Conservation (phyloP, 2,888 invertebrate species). For the Latrodectus hesperus region DNA sequence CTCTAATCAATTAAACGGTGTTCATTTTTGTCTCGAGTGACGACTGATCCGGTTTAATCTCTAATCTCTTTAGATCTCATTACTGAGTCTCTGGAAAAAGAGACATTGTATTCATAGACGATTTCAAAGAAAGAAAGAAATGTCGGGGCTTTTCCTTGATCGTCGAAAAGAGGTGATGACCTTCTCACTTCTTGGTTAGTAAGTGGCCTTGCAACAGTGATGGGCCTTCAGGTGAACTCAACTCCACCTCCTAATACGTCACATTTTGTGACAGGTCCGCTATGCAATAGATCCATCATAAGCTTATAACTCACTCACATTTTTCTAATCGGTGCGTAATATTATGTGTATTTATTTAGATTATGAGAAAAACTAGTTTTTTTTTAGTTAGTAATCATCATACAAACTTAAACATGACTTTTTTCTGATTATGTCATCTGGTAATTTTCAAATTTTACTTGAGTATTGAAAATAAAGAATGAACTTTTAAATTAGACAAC, state of each 20-base stretch:
- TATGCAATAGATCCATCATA: neutral
- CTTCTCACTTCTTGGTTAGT: conserved; percentile 45
- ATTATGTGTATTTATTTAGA: too few species aligned
- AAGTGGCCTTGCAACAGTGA: conserved; percentile 36
- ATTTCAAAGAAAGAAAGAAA: neutral
- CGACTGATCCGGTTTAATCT: neutral
- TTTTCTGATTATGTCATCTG: too few species aligned
- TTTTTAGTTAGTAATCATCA: too few species aligned
- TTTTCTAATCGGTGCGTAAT: too few species aligned
- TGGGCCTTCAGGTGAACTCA: conserved; percentile 27
- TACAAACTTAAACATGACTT: too few species aligned
- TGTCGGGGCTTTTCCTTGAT: conserved; percentile 28
- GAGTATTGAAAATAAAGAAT: too few species aligned
- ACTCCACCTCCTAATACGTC: conserved; percentile 60
- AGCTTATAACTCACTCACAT: too few species aligned
- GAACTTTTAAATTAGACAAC: too few species aligned
- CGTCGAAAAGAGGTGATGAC: conserved; percentile 36
- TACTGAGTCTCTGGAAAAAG: conserved; percentile 27
- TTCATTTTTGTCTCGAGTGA: neutral
- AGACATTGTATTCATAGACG: conserved; percentile 18
- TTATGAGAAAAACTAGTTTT: too few species aligned
- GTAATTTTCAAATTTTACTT: too few species aligned
- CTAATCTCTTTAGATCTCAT: conserved; percentile 32
- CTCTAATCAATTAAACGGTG: too few species aligned
- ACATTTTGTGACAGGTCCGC: conserved; percentile 40